phyloP scores from a whole-genome alignment of 2,797 vertebrate species.

The Melanitta fusca region DNA sequence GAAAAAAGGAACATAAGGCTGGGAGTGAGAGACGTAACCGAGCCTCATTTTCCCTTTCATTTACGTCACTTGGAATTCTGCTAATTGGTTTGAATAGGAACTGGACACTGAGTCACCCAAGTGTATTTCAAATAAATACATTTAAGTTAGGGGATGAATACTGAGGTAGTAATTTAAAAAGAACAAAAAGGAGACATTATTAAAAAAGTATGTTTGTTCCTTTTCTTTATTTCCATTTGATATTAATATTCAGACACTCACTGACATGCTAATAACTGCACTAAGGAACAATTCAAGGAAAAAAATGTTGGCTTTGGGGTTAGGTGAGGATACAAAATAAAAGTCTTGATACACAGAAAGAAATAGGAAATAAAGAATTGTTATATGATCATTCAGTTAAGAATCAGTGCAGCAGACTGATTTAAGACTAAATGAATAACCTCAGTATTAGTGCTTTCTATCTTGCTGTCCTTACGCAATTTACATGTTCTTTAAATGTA shows the following conservation, averaged over 20 bases:
- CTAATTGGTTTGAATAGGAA: neutral
- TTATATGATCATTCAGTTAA: neutral
- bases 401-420: neutral
- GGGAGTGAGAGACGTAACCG: neutral
- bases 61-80: neutral
- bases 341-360: neutral
- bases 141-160: neutral
- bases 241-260: neutral
- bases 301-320: neutral
- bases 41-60: conserved; percentile 11
- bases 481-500: neutral
- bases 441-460: neutral
- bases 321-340: neutral
- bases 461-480: neutral
- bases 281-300: neutral
- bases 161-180: neutral
- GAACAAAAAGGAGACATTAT: neutral
- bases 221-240: neutral
- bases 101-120: neutral
- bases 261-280: neutral
- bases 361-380: neutral
- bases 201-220: neutral
- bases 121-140: neutral
- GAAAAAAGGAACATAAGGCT: conserved; percentile 39
- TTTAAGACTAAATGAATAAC: neutral